These are phyloP conservation scores for Beris chalybata DNA, from an alignment of 2,888 invertebrate species.

Conservation along the genomic window DNA sequence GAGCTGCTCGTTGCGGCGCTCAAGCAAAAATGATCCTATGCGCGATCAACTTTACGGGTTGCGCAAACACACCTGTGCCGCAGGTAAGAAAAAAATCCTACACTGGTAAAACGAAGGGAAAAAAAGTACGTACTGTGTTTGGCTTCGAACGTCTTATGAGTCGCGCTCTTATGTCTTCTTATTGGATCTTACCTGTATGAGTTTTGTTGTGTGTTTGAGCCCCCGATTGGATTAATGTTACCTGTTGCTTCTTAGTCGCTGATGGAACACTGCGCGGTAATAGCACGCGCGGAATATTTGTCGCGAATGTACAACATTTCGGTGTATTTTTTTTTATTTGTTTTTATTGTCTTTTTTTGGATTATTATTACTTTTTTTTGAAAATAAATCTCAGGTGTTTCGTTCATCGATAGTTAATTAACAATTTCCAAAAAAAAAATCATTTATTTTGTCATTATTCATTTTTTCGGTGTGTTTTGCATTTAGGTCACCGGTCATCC, in stretches of 20 bases:
- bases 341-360: too few species aligned
- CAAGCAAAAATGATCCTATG: constrained; percentile 16
- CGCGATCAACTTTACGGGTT: constrained; percentile 26
- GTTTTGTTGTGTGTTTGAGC: constrained; percentile 4
- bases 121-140: constrained; percentile 11
- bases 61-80: constrained; percentile 37
- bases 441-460: too few species aligned
- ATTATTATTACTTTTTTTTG: too few species aligned
- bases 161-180: constrained; percentile 2
- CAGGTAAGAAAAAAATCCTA: background rate
- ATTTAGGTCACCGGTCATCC: too few species aligned
- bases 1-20: background rate
- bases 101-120: background rate
- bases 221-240: constrained; percentile 18
- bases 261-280: constrained; percentile 35
- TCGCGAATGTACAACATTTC: constrained; percentile 22
- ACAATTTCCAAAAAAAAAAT: background rate
- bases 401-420: background rate
- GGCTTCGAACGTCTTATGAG: constrained; percentile 9
- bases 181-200: constrained; percentile 26
- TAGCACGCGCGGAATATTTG: constrained; percentile 27
- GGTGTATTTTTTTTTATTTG: background rate
- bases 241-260: constrained; percentile 36
- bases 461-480: too few species aligned
- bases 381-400: too few species aligned